Evolutionary conservation across 2,797 vertebrate species (phyloP).

Genomic region (Cossypha dichroa): DNA sequence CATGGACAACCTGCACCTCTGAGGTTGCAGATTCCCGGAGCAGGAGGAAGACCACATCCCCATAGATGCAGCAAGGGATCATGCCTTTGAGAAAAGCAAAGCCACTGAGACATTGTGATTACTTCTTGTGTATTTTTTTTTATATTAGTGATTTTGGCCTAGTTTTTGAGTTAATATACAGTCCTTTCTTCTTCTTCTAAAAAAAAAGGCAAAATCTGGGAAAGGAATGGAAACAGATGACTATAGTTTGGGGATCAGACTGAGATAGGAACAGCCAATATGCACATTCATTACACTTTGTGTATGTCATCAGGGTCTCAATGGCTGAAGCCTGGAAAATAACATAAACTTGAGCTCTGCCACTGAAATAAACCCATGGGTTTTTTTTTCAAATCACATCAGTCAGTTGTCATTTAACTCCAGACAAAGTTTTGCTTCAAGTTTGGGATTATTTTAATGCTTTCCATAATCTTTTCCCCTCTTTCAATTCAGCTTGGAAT

Average conservation of each 20-base stretch:
- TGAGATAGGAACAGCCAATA: neutral
- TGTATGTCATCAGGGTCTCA: neutral
- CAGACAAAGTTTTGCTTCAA: neutral
- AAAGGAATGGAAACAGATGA: neutral
- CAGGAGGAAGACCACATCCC: neutral
- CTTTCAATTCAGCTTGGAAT: neutral
- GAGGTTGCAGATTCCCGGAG: neutral
- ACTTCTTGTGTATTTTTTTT: neutral
- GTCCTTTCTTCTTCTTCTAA: neutral
- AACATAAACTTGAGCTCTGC: neutral
- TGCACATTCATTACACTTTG: neutral
- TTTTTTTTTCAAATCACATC: neutral
- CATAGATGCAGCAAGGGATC: rapidly evolving
- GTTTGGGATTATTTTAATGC: neutral
- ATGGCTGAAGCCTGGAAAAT: neutral
- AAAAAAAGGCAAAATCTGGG: neutral
- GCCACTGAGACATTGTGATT: neutral
- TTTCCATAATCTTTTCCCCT: neutral
- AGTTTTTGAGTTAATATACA: neutral
- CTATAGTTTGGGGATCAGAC: neutral
- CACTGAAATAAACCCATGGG: neutral
- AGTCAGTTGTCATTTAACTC: neutral
- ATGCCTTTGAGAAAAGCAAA: neutral
- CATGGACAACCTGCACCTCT: neutral
- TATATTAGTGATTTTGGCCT: neutral